Base-by-base conservation (phyloP, 2,888 invertebrate species). In the Eudasyphora cyanicolor region DNA sequence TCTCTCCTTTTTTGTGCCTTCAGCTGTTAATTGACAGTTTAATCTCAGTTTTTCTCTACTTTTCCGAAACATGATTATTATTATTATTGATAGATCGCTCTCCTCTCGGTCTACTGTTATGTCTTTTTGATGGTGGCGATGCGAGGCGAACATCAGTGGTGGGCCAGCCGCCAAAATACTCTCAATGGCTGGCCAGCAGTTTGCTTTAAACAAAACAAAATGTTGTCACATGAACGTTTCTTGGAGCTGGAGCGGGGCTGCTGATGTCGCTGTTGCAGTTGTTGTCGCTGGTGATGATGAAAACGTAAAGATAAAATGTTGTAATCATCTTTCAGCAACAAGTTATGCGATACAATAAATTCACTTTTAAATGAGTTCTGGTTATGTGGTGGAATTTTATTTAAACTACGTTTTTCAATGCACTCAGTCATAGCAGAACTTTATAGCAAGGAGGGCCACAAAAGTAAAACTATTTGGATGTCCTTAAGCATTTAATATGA, bases 11-110 rank as follows among this genome's bases (percentile, higher is more conserved):
- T 38, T 38, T 32, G 19, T 64, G 19, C 21, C 32, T 51, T 8
- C 27, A 27, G 67, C 14, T 79, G 79, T 79, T 84, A 84, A 84
- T 84, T 84, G 84, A 84, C 81, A 84, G 81, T 84, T 84, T 84
- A 84, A 84, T 84, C 81, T 79, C n/a, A 71, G 75, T 84, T 84
- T 84, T 60, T 51, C 32, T 54, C 10, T 29, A 60, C 21, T 57
- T 54, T 67, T 77, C 57, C 21, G 29, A 21, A 49, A 12, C 74
- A 69, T n/a, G n/a, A n/a, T 82, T 76, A 49, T 76, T 76, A 70
- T 74, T 70, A 76, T 79, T 67, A 67, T 79, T 82, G 76, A 76
- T 79, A 76, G 76, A 76, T 82, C 67, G n/a, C n/a, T n/a, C n/a
- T n/a, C n/a, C n/a, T n/a, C n/a, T 76, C 17, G 73, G 35, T n/a